These are phyloP conservation scores for Montipora sp. DNA, from an alignment of 64 coral and sea anemone species.

Conservation along the genomic window DNA sequence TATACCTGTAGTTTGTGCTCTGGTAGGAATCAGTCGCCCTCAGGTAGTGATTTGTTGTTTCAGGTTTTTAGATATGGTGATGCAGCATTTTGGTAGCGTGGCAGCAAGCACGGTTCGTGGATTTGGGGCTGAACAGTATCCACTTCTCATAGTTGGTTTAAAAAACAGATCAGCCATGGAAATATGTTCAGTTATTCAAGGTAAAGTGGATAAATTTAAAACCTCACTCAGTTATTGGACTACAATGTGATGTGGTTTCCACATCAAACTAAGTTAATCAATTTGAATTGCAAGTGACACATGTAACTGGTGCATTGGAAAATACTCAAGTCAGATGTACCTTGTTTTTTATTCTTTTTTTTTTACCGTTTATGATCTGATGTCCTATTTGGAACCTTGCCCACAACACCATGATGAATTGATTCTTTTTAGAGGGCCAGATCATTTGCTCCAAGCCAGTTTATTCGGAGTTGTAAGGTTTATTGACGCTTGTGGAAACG, in stretches of 20 bases:
- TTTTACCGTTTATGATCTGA: neutral
- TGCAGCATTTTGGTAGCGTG: conserved; percentile 87
- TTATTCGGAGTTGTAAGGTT: neutral
- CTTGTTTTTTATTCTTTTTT: no score
- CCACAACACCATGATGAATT: neutral
- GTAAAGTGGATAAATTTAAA: neutral
- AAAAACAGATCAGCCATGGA: conserved; percentile 95
- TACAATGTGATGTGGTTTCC: no score
- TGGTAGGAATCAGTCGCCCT: no score
- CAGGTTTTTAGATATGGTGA: conserved; percentile 94
- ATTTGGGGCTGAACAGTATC: conserved; percentile 84
- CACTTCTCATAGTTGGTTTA: conserved; percentile 84
- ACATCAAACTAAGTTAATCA: no score
- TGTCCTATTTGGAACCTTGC: neutral
- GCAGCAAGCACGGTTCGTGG: conserved; percentile 87
- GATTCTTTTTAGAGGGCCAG: no score
- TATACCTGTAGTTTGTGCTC: no score
- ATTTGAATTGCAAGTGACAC: no score
- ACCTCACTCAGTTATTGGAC: no score
- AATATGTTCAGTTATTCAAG: conserved; percentile 96
- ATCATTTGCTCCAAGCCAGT: neutral
- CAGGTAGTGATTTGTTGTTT: neutral
- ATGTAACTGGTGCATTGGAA: no score
- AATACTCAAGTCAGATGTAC: no score
- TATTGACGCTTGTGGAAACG: no score